phyloP scores from a whole-genome alignment of 2,113 vertebrate species.

The Cnemophilus loriae region DNA sequence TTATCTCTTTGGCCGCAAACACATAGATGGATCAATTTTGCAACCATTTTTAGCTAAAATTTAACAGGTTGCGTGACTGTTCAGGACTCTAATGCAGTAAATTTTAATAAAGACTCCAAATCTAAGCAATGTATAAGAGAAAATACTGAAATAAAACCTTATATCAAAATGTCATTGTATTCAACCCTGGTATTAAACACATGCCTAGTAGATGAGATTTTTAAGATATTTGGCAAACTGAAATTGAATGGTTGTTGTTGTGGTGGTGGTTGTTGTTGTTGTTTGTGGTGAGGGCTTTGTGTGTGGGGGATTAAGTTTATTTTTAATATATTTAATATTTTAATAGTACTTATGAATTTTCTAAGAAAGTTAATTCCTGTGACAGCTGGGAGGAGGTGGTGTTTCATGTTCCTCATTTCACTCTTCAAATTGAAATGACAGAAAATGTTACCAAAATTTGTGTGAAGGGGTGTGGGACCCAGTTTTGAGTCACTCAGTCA shows the following conservation, averaged over 20 bases:
- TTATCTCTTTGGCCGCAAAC: background rate
- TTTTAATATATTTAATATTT: background rate
- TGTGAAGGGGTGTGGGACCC: background rate
- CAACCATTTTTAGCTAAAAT: background rate
- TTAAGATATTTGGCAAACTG: background rate
- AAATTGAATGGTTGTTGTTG: background rate
- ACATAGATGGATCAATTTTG: background rate
- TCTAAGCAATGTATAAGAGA: background rate
- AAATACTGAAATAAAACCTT: background rate
- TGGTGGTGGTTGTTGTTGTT: background rate
- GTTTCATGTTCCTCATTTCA: background rate
- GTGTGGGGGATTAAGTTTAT: background rate
- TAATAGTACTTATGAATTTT: background rate
- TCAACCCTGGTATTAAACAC: background rate
- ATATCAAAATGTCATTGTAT: background rate
- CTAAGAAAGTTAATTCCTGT: background rate
- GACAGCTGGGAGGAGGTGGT: background rate
- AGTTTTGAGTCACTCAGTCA: background rate
- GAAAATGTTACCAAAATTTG: background rate
- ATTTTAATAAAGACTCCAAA: background rate
- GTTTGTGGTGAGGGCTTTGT: background rate
- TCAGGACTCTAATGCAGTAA: background rate
- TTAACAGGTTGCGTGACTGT: background rate
- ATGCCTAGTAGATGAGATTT: background rate
- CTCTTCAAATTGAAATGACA: background rate